phyloP scores from a whole-genome alignment of 2,113 vertebrate species.

The Corythoichthys intestinalis region DNA sequence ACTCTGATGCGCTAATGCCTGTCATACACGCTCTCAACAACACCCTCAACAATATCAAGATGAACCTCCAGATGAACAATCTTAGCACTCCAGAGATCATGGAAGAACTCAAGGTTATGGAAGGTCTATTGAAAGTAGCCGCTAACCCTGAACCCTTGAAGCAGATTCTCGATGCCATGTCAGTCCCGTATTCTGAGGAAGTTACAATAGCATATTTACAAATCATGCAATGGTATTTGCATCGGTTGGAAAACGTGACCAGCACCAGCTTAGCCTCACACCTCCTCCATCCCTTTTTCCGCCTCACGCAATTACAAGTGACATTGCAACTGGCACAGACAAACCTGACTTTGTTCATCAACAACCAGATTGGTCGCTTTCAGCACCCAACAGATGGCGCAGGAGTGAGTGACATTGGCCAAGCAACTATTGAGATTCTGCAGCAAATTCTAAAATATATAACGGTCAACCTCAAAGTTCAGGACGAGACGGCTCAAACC shows the following conservation, averaged over 20 bases:
- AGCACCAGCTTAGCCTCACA: slow-evolving; percentile 39
- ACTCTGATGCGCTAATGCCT: slow-evolving; percentile 17
- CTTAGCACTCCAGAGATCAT: slow-evolving; percentile 53
- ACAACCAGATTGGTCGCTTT: slow-evolving; percentile 41
- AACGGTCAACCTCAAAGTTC: slow-evolving; percentile 35
- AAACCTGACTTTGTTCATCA: slow-evolving; percentile 47
- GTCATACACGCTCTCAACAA: slow-evolving; percentile 30
- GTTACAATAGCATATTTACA: slow-evolving; percentile 44
- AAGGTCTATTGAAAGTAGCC: slow-evolving; percentile 53
- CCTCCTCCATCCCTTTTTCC: slow-evolving; percentile 51
- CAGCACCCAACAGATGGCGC: slow-evolving; percentile 51
- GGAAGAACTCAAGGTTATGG: slow-evolving; percentile 59
- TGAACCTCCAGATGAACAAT: slow-evolving; percentile 48
- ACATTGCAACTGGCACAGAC: slow-evolving; percentile 37
- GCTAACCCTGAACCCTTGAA: slow-evolving; percentile 32
- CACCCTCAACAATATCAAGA: slow-evolving; percentile 52
- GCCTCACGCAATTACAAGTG: slow-evolving; percentile 57
- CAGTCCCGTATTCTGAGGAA: slow-evolving; percentile 20
- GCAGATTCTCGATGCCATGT: slow-evolving; percentile 38
- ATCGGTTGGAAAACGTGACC: slow-evolving; percentile 58
- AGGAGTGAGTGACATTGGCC: slow-evolving; percentile 50
- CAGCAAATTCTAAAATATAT: slow-evolving; percentile 30
- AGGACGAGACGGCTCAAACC: slow-evolving; percentile 20
- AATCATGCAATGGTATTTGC: slow-evolving; percentile 67
- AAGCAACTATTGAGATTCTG: slow-evolving; percentile 38